A percentile compares a stretch with the other conserved stretches of the same genome.
Conservation (phyloP, 2,888 invertebrate genomes). For the Drepanosiphum platanoidis region DNA sequence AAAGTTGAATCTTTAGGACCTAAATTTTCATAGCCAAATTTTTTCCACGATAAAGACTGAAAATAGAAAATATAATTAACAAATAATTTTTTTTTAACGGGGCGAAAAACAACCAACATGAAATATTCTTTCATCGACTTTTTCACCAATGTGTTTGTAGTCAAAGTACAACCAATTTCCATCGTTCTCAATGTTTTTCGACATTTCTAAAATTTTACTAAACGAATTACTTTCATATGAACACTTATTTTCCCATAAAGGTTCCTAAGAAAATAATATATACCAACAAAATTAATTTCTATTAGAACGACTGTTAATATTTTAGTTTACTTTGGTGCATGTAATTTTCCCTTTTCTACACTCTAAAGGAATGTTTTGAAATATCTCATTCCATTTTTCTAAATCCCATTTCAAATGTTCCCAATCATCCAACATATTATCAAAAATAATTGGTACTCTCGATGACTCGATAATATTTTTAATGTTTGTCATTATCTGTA, state of each 20-base stretch:
- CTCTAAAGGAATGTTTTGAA: conserved; percentile 64
- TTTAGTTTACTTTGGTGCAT: conserved; percentile 39
- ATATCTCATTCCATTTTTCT: conserved; percentile 65
- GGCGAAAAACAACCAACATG: conserved; percentile 66
- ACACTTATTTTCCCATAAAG: conserved; percentile 84
- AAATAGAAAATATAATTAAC: conserved; percentile 64
- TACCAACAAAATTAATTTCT: not conserved
- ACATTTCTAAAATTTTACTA: conserved; percentile 71
- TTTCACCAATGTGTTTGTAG: conserved; percentile 83
- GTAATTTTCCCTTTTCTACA: conserved; percentile 60
- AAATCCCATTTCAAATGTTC: conserved; percentile 65
- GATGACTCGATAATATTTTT: conserved; percentile 41
- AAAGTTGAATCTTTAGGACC: conserved; percentile 78
- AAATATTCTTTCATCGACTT: conserved; percentile 70
- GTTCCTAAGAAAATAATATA: conserved; percentile 67
- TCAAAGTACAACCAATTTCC: conserved; percentile 84
- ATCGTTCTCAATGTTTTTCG: conserved; percentile 66
- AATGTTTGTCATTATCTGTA: conserved; percentile 16
- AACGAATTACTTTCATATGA: conserved; percentile 72
- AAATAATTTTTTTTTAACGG: conserved; percentile 25
- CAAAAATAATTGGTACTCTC: conserved; percentile 63
- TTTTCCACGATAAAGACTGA: conserved; percentile 73
- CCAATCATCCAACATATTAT: conserved; percentile 65
- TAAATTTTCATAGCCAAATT: conserved; percentile 78
- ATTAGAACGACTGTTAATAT: not conserved